Evolutionary conservation across 2,113 vertebrate genomes (phyloP).

Genomic region (Podiceps cristatus): DNA sequence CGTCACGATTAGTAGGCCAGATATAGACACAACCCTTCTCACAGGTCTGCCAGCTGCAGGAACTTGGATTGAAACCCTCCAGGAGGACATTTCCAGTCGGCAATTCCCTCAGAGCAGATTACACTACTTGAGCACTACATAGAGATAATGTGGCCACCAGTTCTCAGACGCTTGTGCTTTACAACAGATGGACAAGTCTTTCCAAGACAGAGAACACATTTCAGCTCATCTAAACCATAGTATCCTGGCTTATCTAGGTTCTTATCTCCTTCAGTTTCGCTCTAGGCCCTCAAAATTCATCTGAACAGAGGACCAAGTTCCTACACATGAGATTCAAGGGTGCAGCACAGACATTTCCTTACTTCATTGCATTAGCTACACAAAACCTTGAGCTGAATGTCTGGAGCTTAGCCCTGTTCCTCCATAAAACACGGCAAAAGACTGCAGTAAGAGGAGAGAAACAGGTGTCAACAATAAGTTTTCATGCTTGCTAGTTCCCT

Average conservation of each 20-base stretch:
- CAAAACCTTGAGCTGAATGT: not conserved
- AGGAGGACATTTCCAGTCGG: not conserved
- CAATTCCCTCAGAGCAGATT: not conserved
- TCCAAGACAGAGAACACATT: not conserved
- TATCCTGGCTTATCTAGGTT: not conserved
- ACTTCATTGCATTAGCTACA: not conserved
- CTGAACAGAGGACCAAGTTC: not conserved
- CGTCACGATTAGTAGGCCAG: not conserved
- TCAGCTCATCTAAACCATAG: not conserved
- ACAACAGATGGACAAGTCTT: not conserved
- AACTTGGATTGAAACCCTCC: not conserved
- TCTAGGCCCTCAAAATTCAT: not conserved
- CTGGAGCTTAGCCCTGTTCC: not conserved
- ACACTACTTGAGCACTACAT: not conserved
- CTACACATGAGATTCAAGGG: not conserved
- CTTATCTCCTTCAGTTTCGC: not conserved
- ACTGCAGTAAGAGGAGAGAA: not conserved
- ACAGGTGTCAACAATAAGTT: not conserved
- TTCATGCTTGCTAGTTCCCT: not conserved
- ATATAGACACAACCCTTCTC: not conserved
- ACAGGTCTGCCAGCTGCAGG: not conserved
- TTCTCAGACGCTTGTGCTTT: not conserved
- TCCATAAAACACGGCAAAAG: not conserved
- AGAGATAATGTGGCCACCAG: fast-evolving
- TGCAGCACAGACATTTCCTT: not conserved